Base-by-base conservation (phyloP, 2,113 vertebrate species). In the Anoplopoma fimbria region DNA sequence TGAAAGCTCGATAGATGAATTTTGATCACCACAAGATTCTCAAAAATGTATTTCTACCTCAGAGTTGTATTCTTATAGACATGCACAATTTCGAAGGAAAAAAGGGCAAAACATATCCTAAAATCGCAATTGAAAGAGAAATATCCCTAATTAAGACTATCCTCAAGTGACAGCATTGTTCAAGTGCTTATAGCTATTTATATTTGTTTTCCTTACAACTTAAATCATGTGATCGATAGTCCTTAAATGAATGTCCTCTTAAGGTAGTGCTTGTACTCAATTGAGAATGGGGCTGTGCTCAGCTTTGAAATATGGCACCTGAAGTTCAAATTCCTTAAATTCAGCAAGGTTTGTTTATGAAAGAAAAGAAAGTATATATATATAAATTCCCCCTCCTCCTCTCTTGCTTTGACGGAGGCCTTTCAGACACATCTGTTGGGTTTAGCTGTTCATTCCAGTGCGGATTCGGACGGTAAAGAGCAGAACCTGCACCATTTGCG, bases 391-490 rank as follows among this genome's bases (percentile, higher is more conserved):
- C 36, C 38, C 33, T 9, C 36, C 51, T 38, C 58, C 49, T 75
- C 79, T 80, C 63, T 4, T 89, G 89, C 87, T 85, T 76, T 83
- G 36, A 79, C 87, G 82, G 92, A 94, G 91, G 92, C 92, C 89
- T 92, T 77, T 58, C 90, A 93, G 89, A 94, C 88, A 87, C 91
- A 93, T 93, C 90, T 90, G 91, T 91, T 76, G 87, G 91, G 92
- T 93, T 95, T 93, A 93, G 93, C 91, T 92, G 90, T 95, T 95
- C 93, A 95, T 95, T 95, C 94, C 93, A 84, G 89, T 92, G 72
- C 82, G 91, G 83, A 84, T 84, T 72, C 93, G 93, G 77, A 82
- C 88, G 91, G 92, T 90, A 77, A 85, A 82, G 90, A 75, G 85
- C 83, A 88, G 84, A 90, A 90, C 76, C 83, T 84, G 82, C 69